These are phyloP conservation scores for Mimas tiliae DNA, from an alignment of 2,888 invertebrate species.

Conservation along the genomic window DNA sequence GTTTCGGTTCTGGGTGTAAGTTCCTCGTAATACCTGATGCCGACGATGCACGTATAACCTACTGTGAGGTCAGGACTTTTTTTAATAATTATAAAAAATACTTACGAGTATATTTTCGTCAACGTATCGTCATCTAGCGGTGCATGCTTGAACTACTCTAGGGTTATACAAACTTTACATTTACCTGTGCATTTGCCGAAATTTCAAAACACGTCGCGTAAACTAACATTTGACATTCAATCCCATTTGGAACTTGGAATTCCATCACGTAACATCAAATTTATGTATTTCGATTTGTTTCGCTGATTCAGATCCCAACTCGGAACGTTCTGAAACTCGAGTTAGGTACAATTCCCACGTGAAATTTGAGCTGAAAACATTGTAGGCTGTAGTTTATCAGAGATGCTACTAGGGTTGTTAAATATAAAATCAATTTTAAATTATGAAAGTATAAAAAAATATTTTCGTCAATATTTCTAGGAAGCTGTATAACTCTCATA, in stretches of 20 bases:
- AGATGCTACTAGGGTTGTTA: conserved; percentile 35
- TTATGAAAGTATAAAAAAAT: neutral
- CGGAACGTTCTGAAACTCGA: conserved; percentile 33
- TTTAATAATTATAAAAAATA: no score
- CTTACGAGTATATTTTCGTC: no score
- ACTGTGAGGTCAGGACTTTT: no score
- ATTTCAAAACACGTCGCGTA: conserved; percentile 9
- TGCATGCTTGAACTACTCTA: no score
- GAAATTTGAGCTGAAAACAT: conserved; percentile 34
- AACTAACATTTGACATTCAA: conserved; percentile 28
- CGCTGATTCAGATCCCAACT: conserved; percentile 28
- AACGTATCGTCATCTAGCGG: no score
- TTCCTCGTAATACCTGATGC: no score
- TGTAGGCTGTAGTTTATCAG: conserved; percentile 38
- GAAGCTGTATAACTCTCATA: neutral
- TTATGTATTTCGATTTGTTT: conserved; percentile 31
- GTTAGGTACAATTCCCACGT: conserved; percentile 40
- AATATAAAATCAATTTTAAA: neutral
- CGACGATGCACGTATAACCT: no score
- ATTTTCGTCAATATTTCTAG: no score
- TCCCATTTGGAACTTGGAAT: conserved; percentile 18
- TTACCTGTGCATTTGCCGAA: neutral
- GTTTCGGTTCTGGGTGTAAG: no score
- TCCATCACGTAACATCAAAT: conserved; percentile 28
- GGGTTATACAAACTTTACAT: neutral